These are phyloP conservation scores for Trogon surrucura DNA, from an alignment of 2,113 vertebrate genomes.

Conservation along the genomic window DNA sequence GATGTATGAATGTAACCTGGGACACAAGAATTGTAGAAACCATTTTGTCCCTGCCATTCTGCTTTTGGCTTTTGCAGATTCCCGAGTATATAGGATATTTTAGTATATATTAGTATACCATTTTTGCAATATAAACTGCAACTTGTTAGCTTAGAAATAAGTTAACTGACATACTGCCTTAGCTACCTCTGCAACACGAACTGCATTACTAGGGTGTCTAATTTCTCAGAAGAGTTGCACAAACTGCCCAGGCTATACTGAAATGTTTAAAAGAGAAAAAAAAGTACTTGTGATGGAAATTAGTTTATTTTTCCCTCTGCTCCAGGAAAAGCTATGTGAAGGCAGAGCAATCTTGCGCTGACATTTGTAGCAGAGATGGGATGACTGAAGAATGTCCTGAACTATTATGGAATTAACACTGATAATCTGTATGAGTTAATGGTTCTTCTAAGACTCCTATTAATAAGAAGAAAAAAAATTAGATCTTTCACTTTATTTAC, in stretches of 20 bases:
- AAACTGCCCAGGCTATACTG: background rate
- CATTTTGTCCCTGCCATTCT: background rate
- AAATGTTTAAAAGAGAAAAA: background rate
- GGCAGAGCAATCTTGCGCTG: background rate
- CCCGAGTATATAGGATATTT: background rate
- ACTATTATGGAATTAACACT: background rate
- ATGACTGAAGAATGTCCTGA: background rate
- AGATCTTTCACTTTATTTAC: background rate
- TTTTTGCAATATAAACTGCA: background rate
- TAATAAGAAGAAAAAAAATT: background rate
- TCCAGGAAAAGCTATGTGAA: background rate
- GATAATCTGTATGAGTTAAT: background rate
- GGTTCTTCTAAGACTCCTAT: background rate
- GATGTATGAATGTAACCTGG: background rate
- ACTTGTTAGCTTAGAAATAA: background rate
- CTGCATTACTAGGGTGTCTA: background rate
- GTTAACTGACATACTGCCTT: background rate
- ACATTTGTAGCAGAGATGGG: background rate
- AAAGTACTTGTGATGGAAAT: background rate
- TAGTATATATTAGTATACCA: background rate
- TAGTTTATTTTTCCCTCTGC: background rate
- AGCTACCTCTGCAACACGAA: background rate
- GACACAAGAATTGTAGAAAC: background rate
- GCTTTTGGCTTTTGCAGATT: background rate
- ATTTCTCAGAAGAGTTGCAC: background rate